Evolutionary conservation across 1,140 invertebrate species (phyloP), one percentile per base, ranked within the genome.

Genomic region (Pseudomyrmex pallidus): DNA sequence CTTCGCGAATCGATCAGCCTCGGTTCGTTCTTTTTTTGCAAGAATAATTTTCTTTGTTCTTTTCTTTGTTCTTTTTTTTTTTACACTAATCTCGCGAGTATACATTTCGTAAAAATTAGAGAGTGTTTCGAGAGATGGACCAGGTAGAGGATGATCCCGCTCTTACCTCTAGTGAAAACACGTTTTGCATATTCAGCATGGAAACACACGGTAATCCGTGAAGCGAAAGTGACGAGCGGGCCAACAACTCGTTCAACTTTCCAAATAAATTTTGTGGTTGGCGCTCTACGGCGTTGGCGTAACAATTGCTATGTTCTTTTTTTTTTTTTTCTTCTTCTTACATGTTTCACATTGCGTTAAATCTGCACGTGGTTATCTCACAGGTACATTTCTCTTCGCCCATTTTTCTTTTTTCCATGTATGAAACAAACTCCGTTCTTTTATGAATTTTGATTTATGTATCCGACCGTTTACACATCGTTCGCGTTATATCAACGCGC

Each of bases 131-230:
- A 48, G 35, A 59, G 1, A 15, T 25, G 10, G 12, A 15, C 2
- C 48, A 59, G 35, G 15, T 78, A 35, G 10, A 80, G 22, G 44
- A 80, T 50, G 17, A 13, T 61, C 44, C 66, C 61, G 25, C 70
- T 82, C 74, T 80, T 74, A 52, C 57, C 74, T 87, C 82, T 50
- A 66, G 86, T 88, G 87, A 88, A 88, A 88, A 88, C 77, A 70
- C 50, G 72, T 13, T 88, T 85, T 88, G 74, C 86, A 88, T 88
- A 85, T 61, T 74, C 15, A 62, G 77, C 50, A 35, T 78, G 77
- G 83, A 85, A 88, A 88, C 85, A 87, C 5, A 35, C 57, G 17
- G 86, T 63, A 72, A 88, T 83, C 46, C 54, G 56, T 22, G 64
- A 72, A 44, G 87, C 72, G 87, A 88, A 88, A 88, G 87, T 88